A percentile compares a stretch with the other conserved stretches of the same genome.
These are phyloP conservation scores for Hyppa rectilinea DNA, from an alignment of 2,888 invertebrate genomes.

Conservation along the genomic window DNA sequence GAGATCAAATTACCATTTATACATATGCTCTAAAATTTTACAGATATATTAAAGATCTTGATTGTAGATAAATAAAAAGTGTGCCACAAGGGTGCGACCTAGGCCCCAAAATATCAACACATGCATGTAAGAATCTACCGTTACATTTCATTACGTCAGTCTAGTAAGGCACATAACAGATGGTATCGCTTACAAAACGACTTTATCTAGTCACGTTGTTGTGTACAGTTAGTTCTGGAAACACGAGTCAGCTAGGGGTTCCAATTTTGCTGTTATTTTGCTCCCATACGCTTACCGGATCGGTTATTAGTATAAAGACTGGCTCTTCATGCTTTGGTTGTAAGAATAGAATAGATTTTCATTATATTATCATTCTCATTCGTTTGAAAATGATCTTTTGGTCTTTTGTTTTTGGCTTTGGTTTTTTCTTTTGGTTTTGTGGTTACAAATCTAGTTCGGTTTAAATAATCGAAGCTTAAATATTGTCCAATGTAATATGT, in stretches of 20 bases:
- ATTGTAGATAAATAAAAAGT: slow-evolving; percentile 16
- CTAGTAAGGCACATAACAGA: slow-evolving; percentile 74
- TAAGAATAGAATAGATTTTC: not conserved
- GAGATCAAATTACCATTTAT: not conserved
- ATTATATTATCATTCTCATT: not conserved
- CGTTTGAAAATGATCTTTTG: too few species aligned
- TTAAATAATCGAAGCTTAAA: not conserved
- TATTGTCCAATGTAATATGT: too few species aligned
- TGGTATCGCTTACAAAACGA: slow-evolving; percentile 76
- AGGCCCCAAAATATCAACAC: slow-evolving; percentile 60
- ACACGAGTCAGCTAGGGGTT: slow-evolving; percentile 71
- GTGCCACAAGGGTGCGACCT: slow-evolving; percentile 62
- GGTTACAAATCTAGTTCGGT: not conserved
- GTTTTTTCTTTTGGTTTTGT: too few species aligned
- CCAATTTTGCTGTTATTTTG: slow-evolving; percentile 71
- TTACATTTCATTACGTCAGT: slow-evolving; percentile 69
- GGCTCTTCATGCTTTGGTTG: slow-evolving; percentile 17
- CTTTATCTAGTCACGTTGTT: slow-evolving; percentile 80
- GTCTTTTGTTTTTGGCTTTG: too few species aligned
- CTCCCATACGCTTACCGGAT: slow-evolving; percentile 61
- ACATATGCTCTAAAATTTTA: not conserved
- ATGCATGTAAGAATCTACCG: slow-evolving; percentile 56
- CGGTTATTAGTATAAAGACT: slow-evolving; percentile 38
- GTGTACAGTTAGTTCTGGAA: slow-evolving; percentile 77
- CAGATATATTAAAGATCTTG: slow-evolving; percentile 2